Percentiles rank a stretch among this genome's conserved stretches.
These are phyloP conservation scores for Eupithecia dodoneata DNA, from an alignment of 2,888 invertebrate genomes.

Conservation along the genomic window DNA sequence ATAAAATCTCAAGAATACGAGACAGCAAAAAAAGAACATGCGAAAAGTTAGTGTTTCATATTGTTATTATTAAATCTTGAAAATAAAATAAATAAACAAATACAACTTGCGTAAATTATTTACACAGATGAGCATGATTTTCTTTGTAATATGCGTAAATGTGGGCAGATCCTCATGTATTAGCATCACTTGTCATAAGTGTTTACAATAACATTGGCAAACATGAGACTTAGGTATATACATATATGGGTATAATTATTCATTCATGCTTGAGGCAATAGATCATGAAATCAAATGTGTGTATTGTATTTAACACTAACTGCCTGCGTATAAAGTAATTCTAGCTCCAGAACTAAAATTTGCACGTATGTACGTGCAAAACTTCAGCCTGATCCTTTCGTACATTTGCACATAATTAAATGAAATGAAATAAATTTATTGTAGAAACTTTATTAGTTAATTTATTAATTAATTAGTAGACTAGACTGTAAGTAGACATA, in stretches of 20 bases:
- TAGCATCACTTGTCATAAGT: conserved; percentile 52
- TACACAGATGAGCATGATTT: not conserved
- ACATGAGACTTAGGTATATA: conserved; percentile 15
- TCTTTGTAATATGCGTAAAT: conserved; percentile 6
- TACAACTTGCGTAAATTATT: not conserved
- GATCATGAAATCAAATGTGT: not conserved
- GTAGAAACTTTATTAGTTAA: too few species aligned
- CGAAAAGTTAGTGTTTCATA: not conserved
- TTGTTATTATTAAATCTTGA: not conserved
- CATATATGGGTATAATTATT: not conserved
- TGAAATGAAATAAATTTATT: too few species aligned
- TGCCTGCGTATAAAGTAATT: not conserved
- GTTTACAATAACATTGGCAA: conserved; percentile 38
- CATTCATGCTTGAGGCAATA: conserved; percentile 29
- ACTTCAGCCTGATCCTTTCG: too few species aligned
- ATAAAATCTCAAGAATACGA: not conserved
- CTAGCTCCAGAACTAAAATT: too few species aligned
- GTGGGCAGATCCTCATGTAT: conserved; percentile 40
- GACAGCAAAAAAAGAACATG: conserved; percentile 1
- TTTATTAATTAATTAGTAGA: too few species aligned
- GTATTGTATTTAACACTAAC: not conserved
- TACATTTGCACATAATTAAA: too few species aligned
- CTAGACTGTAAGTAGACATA: too few species aligned
- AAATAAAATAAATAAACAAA: not conserved
- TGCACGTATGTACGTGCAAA: too few species aligned